Evolutionary conservation across 2,797 vertebrate genomes (phyloP).

Genomic region (Cottoperca gobio): DNA sequence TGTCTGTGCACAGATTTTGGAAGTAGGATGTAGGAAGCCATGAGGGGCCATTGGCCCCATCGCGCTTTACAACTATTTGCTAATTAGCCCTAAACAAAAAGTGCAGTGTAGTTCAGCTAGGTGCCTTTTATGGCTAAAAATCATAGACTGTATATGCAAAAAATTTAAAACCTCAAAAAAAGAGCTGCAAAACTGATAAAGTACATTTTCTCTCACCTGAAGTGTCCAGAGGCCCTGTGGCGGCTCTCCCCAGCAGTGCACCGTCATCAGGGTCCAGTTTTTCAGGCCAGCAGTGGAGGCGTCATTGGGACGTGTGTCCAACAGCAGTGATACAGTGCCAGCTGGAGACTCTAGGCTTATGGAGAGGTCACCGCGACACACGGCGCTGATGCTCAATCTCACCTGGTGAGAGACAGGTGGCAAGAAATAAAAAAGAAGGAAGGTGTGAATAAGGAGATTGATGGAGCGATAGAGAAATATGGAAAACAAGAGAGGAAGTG

Average conservation of each 20-base stretch:
- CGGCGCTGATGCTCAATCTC: slow-evolving; percentile 70
- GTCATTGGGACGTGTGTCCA: slow-evolving; percentile 71
- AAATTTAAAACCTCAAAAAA: not conserved
- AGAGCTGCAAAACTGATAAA: not conserved
- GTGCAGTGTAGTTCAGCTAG: no score
- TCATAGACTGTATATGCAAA: no score
- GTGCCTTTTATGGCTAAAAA: no score
- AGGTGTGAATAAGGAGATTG: slow-evolving; percentile 21
- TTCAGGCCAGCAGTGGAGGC: slow-evolving; percentile 61
- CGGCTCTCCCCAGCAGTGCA: slow-evolving; percentile 67
- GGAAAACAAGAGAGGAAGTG: not conserved
- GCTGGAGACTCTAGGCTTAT: slow-evolving; percentile 75
- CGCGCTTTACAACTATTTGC: no score
- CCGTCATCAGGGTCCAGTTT: slow-evolving; percentile 69
- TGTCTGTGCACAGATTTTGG: no score
- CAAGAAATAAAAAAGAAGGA: not conserved
- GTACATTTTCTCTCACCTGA: slow-evolving; percentile 40
- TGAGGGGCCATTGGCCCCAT: no score
- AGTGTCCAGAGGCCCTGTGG: slow-evolving; percentile 64
- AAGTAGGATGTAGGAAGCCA: no score
- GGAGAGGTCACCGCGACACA: slow-evolving; percentile 77
- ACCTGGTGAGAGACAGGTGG: slow-evolving; percentile 63
- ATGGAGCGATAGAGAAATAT: not conserved
- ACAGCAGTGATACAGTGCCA: slow-evolving; percentile 65
- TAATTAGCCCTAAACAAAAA: no score